These are phyloP conservation scores for Chaetodon auriga DNA, from an alignment of 2,113 vertebrate genomes.

Conservation along the genomic window DNA sequence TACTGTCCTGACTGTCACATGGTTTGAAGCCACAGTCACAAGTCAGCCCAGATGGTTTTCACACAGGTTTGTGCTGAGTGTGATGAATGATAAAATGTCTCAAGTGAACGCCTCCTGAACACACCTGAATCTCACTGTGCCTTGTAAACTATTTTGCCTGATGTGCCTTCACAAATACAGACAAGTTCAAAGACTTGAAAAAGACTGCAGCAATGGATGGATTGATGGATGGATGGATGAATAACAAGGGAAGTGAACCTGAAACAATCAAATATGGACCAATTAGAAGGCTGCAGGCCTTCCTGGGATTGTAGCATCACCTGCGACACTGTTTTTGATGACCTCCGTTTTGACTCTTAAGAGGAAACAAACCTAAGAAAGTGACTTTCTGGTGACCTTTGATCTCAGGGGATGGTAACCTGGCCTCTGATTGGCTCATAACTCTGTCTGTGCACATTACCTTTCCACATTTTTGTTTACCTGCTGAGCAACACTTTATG, in stretches of 20 bases:
- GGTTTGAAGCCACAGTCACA: background rate
- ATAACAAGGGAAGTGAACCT: constrained; percentile 37
- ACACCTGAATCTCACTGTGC: constrained; percentile 11
- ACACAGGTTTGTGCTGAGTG: background rate
- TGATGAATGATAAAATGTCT: constrained; percentile 1
- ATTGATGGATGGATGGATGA: constrained; percentile 19
- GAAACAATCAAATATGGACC: constrained; percentile 15
- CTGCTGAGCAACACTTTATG: constrained; percentile 40
- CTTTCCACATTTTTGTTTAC: constrained; percentile 26
- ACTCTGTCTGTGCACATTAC: constrained; percentile 18
- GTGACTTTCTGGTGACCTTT: constrained; percentile 24
- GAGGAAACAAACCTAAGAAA: constrained; percentile 43
- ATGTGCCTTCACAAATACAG: constrained; percentile 46
- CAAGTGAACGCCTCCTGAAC: constrained; percentile 14
- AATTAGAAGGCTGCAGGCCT: background rate
- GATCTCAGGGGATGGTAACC: constrained; percentile 48
- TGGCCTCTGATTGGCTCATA: constrained; percentile 47
- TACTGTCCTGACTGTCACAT: background rate
- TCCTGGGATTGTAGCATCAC: background rate
- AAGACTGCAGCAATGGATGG: background rate
- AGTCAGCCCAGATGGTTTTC: background rate
- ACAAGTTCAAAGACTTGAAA: constrained; percentile 15
- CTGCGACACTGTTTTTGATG: background rate
- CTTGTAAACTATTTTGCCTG: constrained; percentile 21
- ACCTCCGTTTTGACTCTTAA: constrained; percentile 5